A percentile compares a stretch with the other conserved stretches of the same genome.
These are phyloP conservation scores for Bombus balteatus DNA, from an alignment of 1,140 invertebrate genomes.

Conservation along the genomic window DNA sequence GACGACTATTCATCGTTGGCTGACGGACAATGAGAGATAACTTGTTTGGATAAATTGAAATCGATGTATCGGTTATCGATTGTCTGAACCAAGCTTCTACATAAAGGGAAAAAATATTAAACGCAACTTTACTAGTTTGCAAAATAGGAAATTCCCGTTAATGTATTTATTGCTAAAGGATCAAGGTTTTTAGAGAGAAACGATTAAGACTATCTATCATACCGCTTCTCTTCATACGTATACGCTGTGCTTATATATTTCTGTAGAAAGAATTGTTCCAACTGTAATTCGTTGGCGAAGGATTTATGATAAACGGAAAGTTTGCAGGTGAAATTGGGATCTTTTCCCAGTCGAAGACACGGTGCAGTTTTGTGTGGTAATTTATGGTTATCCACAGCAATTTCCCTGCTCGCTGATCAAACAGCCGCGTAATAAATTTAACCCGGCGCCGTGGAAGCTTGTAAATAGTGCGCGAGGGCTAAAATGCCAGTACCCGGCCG, in stretches of 20 bases:
- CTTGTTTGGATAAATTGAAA: not conserved
- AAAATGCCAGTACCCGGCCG: conserved; percentile 23
- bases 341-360: not conserved
- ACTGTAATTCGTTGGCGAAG: not conserved
- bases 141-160: not conserved
- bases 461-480: conserved; percentile 51
- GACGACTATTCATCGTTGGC: not conserved
- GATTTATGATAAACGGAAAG: not conserved
- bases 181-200: too few relatives aligned
- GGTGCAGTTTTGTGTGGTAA: not conserved
- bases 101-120: not conserved
- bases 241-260: too few relatives aligned
- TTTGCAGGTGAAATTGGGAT: not conserved
- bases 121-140: not conserved
- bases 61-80: not conserved
- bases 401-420: conserved; percentile 48
- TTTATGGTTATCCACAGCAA: conserved; percentile 38
- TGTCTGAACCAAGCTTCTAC: not conserved
- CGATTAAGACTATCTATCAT: too few relatives aligned
- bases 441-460: conserved; percentile 27
- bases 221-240: too few relatives aligned
- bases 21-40: not conserved
- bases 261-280: not conserved
- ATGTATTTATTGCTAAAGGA: too few relatives aligned
- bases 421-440: conserved; percentile 62